A percentile compares a stretch with the other conserved stretches of the same genome.
Evolutionary conservation across 2,888 invertebrate genomes (phyloP).

Genomic region (Stenoptilia bipunctidactyla): DNA sequence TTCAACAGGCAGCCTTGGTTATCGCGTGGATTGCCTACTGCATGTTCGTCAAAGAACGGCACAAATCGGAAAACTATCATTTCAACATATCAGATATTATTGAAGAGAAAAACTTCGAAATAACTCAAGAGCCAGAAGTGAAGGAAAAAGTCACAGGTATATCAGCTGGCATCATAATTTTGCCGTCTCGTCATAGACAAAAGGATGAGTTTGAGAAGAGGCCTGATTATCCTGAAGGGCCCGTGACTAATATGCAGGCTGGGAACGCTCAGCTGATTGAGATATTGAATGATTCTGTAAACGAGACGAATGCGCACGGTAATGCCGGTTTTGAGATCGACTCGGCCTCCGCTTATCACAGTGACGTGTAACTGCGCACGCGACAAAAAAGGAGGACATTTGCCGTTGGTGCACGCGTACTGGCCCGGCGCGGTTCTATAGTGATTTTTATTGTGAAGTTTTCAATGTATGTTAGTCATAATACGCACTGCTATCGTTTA

Average conservation of each 20-base stretch:
- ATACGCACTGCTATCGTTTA: too few relatives aligned
- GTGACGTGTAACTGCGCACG: constrained; percentile 33
- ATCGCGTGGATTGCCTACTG: constrained; percentile 52
- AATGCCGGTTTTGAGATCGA: constrained; percentile 43
- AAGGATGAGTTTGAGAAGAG: constrained; percentile 38
- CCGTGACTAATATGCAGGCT: constrained; percentile 27
- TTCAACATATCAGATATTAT: constrained; percentile 43
- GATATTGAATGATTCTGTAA: constrained; percentile 30
- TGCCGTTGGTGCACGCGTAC: neutral
- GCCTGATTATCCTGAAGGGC: constrained; percentile 56
- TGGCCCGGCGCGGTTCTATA: neutral
- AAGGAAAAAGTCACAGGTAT: constrained; percentile 30
- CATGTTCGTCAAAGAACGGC: constrained; percentile 53
- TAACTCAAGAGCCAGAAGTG: constrained; percentile 23
- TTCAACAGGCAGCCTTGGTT: constrained; percentile 39
- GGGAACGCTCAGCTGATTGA: constrained; percentile 42
- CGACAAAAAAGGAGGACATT: neutral
- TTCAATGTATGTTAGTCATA: too few relatives aligned
- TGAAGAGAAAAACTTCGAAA: constrained; percentile 32
- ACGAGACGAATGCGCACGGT: constrained; percentile 22
- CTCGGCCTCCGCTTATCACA: constrained; percentile 29
- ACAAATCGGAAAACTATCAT: constrained; percentile 42
- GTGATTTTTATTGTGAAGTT: too few relatives aligned
- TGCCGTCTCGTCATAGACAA: constrained; percentile 44
- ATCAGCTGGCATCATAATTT: constrained; percentile 40